Percentiles rank a stretch among this genome's conserved stretches.
phyloP scores from a whole-genome alignment of 1,140 invertebrate species.

The Pogonomyrmex californicus region DNA sequence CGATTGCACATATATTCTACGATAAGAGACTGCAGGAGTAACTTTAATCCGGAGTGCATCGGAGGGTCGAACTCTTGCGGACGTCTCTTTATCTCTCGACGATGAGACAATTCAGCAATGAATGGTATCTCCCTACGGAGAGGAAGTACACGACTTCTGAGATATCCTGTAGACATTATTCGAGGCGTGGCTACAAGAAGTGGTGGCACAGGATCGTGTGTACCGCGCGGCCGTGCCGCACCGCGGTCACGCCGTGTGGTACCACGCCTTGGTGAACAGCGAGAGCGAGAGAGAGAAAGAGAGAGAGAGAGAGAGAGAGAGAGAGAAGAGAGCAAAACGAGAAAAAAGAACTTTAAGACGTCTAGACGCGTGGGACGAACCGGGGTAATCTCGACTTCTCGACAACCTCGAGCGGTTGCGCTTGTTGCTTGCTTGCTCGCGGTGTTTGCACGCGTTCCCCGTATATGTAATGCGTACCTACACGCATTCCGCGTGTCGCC shows the following conservation, averaged over 20 bases:
- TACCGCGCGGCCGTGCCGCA: conserved; percentile 33
- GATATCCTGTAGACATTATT: conserved; percentile 43
- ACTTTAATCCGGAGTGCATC: conserved; percentile 34
- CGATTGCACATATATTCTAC: background rate
- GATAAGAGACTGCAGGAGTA: conserved; percentile 28
- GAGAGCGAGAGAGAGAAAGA: conserved; percentile 1
- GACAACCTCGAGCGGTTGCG: conserved; percentile 19
- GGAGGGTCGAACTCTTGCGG: conserved; percentile 13
- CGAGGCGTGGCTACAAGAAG: conserved; percentile 71
- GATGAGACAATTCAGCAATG: conserved; percentile 22
- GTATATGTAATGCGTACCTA: conserved; percentile 18
- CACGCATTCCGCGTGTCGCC: background rate
- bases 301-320: conserved; percentile 1
- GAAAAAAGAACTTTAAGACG: conserved; percentile 67
- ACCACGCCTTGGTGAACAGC: conserved; percentile 71
- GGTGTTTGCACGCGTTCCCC: conserved; percentile 10
- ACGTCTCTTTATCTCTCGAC: conserved; percentile 39
- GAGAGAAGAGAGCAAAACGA: background rate
- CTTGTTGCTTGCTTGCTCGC: conserved; percentile 21
- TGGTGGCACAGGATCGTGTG: conserved; percentile 60
- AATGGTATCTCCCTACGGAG: conserved; percentile 5
- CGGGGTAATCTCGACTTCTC: conserved; percentile 64
- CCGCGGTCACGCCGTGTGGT: conserved; percentile 49
- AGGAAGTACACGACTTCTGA: conserved; percentile 30
- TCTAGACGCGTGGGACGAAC: conserved; percentile 76